phyloP scores from a whole-genome alignment of 1,140 invertebrate species.

The Drosophila tsacasi region DNA sequence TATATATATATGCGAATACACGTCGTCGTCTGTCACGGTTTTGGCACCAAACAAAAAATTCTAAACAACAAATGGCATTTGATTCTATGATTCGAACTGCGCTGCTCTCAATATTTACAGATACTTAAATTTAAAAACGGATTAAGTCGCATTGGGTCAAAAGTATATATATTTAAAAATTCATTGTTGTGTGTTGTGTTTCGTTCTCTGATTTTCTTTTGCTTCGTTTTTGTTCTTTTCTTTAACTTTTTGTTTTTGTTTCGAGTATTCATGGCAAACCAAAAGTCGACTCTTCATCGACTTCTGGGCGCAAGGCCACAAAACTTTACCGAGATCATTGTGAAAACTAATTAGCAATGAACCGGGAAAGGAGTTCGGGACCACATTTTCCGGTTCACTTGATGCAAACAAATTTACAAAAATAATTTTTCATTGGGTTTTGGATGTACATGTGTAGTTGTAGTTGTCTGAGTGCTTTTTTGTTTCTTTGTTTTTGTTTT shows the following conservation, averaged over 20 bases:
- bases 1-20: slow-evolving; percentile 45
- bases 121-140: slow-evolving; percentile 65
- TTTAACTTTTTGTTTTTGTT: slow-evolving; percentile 57
- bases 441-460: slow-evolving; percentile 27
- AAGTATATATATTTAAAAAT: slow-evolving; percentile 54
- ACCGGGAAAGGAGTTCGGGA: slow-evolving; percentile 24
- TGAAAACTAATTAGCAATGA: slow-evolving; percentile 84
- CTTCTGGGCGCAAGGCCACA: slow-evolving; percentile 74
- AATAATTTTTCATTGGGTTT: slow-evolving; percentile 59
- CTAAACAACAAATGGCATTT: slow-evolving; percentile 78
- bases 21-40: slow-evolving; percentile 52
- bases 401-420: slow-evolving; percentile 81
- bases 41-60: slow-evolving; percentile 74
- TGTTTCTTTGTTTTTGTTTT: slow-evolving; percentile 3
- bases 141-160: slow-evolving; percentile 66
- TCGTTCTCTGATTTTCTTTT: slow-evolving; percentile 53
- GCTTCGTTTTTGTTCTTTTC: slow-evolving; percentile 56
- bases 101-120: slow-evolving; percentile 19
- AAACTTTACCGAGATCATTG: slow-evolving; percentile 85
- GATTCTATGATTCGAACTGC: slow-evolving; percentile 58
- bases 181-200: slow-evolving; percentile 43
- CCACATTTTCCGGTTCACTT: slow-evolving; percentile 53
- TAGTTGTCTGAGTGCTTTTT: background rate
- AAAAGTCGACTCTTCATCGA: slow-evolving; percentile 54
- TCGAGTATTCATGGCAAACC: slow-evolving; percentile 77